Base-by-base conservation (phyloP, 2,888 invertebrate genomes). In the Drosophila neotestacea region DNA sequence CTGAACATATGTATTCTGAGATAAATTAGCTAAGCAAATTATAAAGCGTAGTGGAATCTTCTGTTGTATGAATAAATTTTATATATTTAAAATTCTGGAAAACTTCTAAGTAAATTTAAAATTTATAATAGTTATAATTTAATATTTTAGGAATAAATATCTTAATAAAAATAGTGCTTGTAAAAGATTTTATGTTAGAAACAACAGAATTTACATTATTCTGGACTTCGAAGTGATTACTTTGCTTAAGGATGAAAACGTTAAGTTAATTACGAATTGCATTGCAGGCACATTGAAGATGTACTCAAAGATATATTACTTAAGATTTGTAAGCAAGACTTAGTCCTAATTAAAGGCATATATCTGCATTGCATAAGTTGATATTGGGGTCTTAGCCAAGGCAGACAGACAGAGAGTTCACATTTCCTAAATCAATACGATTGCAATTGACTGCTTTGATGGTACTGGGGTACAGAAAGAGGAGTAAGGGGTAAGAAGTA, bases 311-410 rank as follows among this genome's bases (percentile, higher is more conserved):
- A 39, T 47, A 34, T 38, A 41, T 47, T 48, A 56, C 34, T 47
- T 47, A n/a, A 22, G 51, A 79, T 47, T 47, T 60, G 73, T 54
- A 83, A 81, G 78, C 87, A 81, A 70, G 55, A 55, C 52, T 63
- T 63, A 51, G 58, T 62, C 36, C 78, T 80, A 88, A 88, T 83
- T 83, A 80, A 83, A 66, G 70, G 48, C 67, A 59, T 41, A 67
- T 65, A 65, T 71, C 61, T 75, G 74, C 68, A 70, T 48, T 64
- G 63, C 75, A 66, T 62, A 78, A 71, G 44, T 48, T 30, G 38
- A n/a, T 30, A 11, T 9, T 32, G 30, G n/a, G 48, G 38, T 4
- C 47, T 36, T 16, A 44, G 48, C 36, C 30, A 64, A 13, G 30
- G 5, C 51, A 39, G 41, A n/a, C 22, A 7, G n/a, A 9, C 51